Conservation (phyloP, 2,888 invertebrate genomes). For the Pheosia gnoma region DNA sequence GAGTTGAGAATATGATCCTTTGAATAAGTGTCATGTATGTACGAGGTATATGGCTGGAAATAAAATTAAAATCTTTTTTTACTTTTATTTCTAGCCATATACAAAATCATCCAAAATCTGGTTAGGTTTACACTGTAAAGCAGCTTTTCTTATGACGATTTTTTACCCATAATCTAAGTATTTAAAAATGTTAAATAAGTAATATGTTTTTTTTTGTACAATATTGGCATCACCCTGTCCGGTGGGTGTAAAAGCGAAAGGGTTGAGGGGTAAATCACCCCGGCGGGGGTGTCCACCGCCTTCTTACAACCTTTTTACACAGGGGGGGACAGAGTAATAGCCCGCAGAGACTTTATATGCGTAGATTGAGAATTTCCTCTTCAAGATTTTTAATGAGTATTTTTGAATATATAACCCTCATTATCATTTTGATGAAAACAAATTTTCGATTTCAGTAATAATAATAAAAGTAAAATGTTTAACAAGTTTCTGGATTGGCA, state of each 20-base stretch:
- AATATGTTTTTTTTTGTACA: conserved; percentile 18
- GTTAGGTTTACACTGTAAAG: too few species aligned
- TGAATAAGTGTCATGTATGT: too few species aligned
- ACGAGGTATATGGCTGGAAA: too few species aligned
- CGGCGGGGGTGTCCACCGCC: conserved; percentile 76
- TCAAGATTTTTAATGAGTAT: conserved; percentile 49
- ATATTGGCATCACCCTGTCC: conserved; percentile 71
- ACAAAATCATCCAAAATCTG: too few species aligned
- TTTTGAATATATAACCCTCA: conserved; percentile 36
- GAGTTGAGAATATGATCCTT: too few species aligned
- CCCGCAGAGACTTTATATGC: conserved; percentile 64
- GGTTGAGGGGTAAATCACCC: conserved; percentile 81
- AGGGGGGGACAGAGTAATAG: conserved; percentile 75
- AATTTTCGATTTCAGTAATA: conserved; percentile 13
- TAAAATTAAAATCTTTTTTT: too few species aligned
- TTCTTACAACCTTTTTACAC: conserved; percentile 84
- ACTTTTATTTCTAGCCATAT: too few species aligned
- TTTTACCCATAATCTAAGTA: too few species aligned
- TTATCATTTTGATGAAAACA: conserved; percentile 41
- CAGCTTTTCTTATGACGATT: too few species aligned
- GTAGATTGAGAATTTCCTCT: conserved; percentile 48
- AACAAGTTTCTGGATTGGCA: background rate
- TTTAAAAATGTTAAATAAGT: background rate
- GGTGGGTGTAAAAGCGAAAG: conserved; percentile 82
- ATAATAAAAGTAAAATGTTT: too few species aligned